Conservation (phyloP, 1,140 invertebrate genomes). For the Drosophila carrolli region DNA sequence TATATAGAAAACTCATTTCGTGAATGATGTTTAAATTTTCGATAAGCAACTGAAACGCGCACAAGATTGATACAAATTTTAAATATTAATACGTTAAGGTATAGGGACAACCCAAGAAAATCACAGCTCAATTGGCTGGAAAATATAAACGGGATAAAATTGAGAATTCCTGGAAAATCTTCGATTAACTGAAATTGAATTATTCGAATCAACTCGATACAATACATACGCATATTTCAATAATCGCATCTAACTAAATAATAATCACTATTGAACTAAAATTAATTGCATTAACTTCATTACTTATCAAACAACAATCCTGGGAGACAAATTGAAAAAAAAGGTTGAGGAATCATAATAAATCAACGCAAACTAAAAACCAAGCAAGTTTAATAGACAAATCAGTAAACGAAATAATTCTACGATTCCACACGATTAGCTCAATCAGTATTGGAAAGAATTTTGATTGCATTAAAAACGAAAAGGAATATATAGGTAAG, state of each 20-base stretch:
- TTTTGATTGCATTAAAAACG: conserved; percentile 35
- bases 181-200: conserved; percentile 25
- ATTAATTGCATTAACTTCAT: conserved; percentile 60
- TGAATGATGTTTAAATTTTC: conserved; percentile 24
- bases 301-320: conserved; percentile 28
- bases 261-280: conserved; percentile 62
- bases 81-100: conserved; percentile 12
- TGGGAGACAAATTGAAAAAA: conserved; percentile 54
- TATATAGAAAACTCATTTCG: conserved; percentile 49
- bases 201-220: conserved; percentile 33
- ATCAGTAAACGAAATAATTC: conserved; percentile 67
- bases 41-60: conserved; percentile 63
- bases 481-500: conserved; percentile 53
- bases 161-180: conserved; percentile 4
- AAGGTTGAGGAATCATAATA: conserved; percentile 41
- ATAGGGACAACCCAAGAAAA: conserved; percentile 28
- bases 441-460: conserved; percentile 53
- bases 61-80: conserved; percentile 64
- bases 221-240: conserved; percentile 62
- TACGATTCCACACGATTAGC: conserved; percentile 60
- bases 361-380: conserved; percentile 11
- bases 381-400: conserved; percentile 29
- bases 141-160: neutral
- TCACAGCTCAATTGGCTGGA: conserved; percentile 33
- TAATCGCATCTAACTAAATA: conserved; percentile 42